phyloP scores from a whole-genome alignment of 2,797 vertebrate species.

The Rhadinocentrus ornatus region DNA sequence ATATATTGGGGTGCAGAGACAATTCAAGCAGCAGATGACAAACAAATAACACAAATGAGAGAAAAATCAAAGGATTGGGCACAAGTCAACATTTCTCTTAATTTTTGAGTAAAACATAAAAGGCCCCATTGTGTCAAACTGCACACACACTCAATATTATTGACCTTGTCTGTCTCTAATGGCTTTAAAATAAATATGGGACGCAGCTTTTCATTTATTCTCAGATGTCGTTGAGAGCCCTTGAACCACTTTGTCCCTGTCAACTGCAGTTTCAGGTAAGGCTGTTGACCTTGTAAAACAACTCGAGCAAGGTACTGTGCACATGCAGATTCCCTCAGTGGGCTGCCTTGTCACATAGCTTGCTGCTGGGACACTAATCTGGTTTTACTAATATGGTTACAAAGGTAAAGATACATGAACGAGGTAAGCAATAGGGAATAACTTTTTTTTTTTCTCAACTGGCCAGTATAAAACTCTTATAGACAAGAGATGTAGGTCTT shows the following conservation, averaged over 20 bases:
- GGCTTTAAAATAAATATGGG: slow-evolving; percentile 67
- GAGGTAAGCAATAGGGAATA: not conserved
- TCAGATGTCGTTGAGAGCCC: slow-evolving; percentile 50
- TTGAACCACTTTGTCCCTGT: slow-evolving; percentile 70
- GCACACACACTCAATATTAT: slow-evolving; percentile 38
- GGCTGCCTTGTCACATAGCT: slow-evolving; percentile 26
- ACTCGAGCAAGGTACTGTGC: slow-evolving; percentile 20
- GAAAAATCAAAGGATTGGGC: slow-evolving; percentile 21
- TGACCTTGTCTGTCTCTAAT: slow-evolving; percentile 61
- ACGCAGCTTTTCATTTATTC: slow-evolving; percentile 71
- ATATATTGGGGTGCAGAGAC: slow-evolving; percentile 31
- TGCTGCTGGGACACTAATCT: slow-evolving; percentile 39
- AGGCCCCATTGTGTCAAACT: slow-evolving; percentile 28
- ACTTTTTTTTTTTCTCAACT: not conserved
- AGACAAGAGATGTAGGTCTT: not conserved
- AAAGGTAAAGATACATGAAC: slow-evolving; percentile 21
- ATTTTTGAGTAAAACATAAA: slow-evolving; percentile 50
- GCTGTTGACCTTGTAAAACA: slow-evolving; percentile 65
- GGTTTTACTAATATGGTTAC: slow-evolving; percentile 7
- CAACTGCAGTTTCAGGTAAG: slow-evolving; percentile 53
- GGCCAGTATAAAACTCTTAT: not conserved
- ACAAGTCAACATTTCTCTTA: slow-evolving; percentile 25
- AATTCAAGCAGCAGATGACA: slow-evolving; percentile 45
- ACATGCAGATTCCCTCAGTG: slow-evolving; percentile 26
- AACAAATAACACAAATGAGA: slow-evolving; percentile 55